Percentiles rank a stretch among this genome's conserved stretches.
Evolutionary conservation across 2,888 invertebrate genomes (phyloP).

Genomic region (Tanypteryx hageni): DNA sequence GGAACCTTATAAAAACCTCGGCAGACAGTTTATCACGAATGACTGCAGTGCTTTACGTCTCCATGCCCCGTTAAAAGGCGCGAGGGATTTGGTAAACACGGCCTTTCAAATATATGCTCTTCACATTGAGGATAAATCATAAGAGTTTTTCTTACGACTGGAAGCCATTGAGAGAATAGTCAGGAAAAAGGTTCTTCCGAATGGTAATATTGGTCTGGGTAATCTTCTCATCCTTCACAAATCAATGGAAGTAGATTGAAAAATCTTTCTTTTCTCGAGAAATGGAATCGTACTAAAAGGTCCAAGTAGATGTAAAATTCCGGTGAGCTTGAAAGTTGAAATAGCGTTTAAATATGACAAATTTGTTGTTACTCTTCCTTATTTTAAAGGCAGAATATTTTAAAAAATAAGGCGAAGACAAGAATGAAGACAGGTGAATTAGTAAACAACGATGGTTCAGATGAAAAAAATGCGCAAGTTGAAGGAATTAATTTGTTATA

Average conservation of each 20-base stretch:
- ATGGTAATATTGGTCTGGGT: not conserved
- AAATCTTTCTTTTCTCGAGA: not conserved
- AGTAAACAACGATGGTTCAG: too few relatives aligned
- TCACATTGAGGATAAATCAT: slow-evolving; percentile 16
- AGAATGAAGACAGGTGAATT: too few relatives aligned
- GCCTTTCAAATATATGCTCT: not conserved
- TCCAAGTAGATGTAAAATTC: not conserved
- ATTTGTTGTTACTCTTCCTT: not conserved
- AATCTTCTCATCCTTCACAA: not conserved
- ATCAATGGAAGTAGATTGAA: slow-evolving; percentile 33
- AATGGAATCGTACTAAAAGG: not conserved
- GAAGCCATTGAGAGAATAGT: slow-evolving; percentile 27
- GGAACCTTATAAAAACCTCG: too few relatives aligned
- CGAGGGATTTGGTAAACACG: slow-evolving; percentile 7
- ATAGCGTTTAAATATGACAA: not conserved
- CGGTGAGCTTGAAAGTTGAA: not conserved
- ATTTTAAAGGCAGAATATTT: not conserved
- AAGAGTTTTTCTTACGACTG: slow-evolving; percentile 8
- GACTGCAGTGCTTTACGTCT: not conserved
- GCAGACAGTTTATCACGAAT: too few relatives aligned
- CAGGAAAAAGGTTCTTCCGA: not conserved
- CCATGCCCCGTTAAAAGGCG: slow-evolving; percentile 33
- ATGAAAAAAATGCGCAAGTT: too few relatives aligned
- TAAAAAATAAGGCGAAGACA: too few relatives aligned
- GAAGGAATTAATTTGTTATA: too few relatives aligned